Evolutionary conservation across 1,140 invertebrate species (phyloP).

Genomic region (Drosophila parabipectinata): DNA sequence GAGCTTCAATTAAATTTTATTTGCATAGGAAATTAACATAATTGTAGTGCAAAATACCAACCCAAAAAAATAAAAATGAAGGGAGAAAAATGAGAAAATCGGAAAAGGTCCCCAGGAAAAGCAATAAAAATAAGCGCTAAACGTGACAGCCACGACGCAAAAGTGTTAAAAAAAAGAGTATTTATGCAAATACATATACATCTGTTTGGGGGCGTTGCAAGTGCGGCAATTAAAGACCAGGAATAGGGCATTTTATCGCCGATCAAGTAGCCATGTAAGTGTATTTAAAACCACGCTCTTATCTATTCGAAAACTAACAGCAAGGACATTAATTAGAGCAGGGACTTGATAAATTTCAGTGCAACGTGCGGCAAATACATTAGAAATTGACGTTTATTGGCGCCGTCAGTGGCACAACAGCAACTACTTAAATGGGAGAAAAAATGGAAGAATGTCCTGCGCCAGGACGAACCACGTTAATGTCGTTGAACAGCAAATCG

Average conservation of each 20-base stretch:
- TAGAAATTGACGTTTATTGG: conserved; percentile 77
- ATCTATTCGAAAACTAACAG: conserved; percentile 10
- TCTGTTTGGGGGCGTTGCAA: conserved; percentile 46
- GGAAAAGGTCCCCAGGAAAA: conserved; percentile 23
- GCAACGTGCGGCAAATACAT: conserved; percentile 70
- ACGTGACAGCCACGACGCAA: conserved; percentile 59
- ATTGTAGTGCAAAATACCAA: conserved; percentile 80
- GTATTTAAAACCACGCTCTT: not conserved
- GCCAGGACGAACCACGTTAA: conserved; percentile 53
- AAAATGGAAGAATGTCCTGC: conserved; percentile 20
- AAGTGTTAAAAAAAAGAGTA: conserved; percentile 62
- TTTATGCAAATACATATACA: conserved; percentile 72
- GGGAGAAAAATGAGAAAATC: conserved; percentile 12
- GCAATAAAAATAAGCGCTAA: conserved; percentile 75
- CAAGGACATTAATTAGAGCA: conserved; percentile 63
- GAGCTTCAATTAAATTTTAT: conserved; percentile 83
- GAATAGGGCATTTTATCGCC: not conserved
- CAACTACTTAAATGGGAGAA: conserved; percentile 52
- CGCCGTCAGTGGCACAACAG: conserved; percentile 41
- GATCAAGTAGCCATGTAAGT: not conserved
- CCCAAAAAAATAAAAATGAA: conserved; percentile 39
- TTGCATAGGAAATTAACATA: conserved; percentile 84
- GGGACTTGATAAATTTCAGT: conserved; percentile 66
- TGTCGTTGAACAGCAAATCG: conserved; percentile 80
- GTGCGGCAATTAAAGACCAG: conserved; percentile 55